These are phyloP conservation scores for Nemurella pictetii DNA, from an alignment of 2,888 invertebrate species.

Conservation along the genomic window DNA sequence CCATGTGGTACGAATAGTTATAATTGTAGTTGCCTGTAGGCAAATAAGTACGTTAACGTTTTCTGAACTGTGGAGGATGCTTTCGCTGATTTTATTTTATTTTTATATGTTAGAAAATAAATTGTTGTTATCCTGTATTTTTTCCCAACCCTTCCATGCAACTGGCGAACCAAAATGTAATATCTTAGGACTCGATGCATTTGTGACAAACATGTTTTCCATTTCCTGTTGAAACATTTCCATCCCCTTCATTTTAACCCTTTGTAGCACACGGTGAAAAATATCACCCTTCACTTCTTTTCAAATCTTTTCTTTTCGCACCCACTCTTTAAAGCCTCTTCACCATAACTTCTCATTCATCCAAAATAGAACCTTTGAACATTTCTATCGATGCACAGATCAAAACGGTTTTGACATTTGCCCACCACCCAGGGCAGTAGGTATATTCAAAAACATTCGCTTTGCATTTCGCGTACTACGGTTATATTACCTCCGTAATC, in stretches of 20 bases:
- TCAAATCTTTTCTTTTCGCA: slow-evolving; percentile 19
- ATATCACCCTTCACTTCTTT: slow-evolving; percentile 25
- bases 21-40: too few relatives aligned
- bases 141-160: too few relatives aligned
- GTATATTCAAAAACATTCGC: background rate
- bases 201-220: slow-evolving; percentile 36
- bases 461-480: background rate
- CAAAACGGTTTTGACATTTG: slow-evolving; percentile 22
- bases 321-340: slow-evolving; percentile 28
- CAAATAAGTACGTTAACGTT: too few relatives aligned
- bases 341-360: slow-evolving; percentile 9
- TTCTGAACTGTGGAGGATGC: too few relatives aligned
- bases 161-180: background rate
- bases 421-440: background rate
- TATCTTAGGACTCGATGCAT: background rate
- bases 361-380: slow-evolving; percentile 12
- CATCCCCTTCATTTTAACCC: background rate
- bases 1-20: too few relatives aligned
- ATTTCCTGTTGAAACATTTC: slow-evolving; percentile 28
- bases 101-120: too few relatives aligned
- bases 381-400: slow-evolving; percentile 20
- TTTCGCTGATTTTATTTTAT: too few relatives aligned
- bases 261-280: background rate
- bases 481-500: background rate
- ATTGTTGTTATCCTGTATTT: too few relatives aligned